Evolutionary conservation across 2,797 vertebrate genomes (phyloP), one percentile per base, ranked within the genome.

Genomic region (Furcifer pardalis): DNA sequence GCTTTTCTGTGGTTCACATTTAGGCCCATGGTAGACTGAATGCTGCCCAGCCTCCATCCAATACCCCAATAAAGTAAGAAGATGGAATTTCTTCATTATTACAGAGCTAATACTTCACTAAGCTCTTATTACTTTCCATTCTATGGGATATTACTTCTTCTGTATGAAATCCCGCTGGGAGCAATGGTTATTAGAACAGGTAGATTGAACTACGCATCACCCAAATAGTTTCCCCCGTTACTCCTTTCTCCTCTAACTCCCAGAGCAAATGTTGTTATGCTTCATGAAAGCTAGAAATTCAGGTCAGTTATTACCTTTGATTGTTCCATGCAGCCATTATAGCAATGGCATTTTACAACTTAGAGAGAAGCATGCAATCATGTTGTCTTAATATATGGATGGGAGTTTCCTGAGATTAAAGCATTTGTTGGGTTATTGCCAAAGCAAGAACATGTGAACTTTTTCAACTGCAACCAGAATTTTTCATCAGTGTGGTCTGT

Each of bases 121-220:
- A 77, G 46, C 37, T 91, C 91, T 88, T 90, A 91, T 91, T 91
- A 82, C 76, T 52, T 89, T 84, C 62, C 86, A 86, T 92, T 88
- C 79, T 93, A 80, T 77, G 89, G 79, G 83, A 83, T 92, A 89
- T 92, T 89, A 83, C 78, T 79, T 89, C 68, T 84, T 40, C 74
- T 44, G 56, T 87, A 81, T 84, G 71, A 89, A 92, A 92, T 93
- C 91, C 84, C 89, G 87, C 63, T 60, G 89, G 82, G 90, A 88
- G 5, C 19, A 65, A 62, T 3, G 86, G 77, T 90, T 92, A 93
- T 92, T 92, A 88, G 77, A 87, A 86, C 49, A 87, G 84, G 77
- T 89, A 91, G 83, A 94, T 90, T 93, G 89, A 94, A 94, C 73
- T 76, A 88, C 86, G 68, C 82, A 85, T 87, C 84, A 86, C 87